Evolutionary conservation across 2,113 vertebrate species (phyloP).

Genomic region (Alectura lathami): DNA sequence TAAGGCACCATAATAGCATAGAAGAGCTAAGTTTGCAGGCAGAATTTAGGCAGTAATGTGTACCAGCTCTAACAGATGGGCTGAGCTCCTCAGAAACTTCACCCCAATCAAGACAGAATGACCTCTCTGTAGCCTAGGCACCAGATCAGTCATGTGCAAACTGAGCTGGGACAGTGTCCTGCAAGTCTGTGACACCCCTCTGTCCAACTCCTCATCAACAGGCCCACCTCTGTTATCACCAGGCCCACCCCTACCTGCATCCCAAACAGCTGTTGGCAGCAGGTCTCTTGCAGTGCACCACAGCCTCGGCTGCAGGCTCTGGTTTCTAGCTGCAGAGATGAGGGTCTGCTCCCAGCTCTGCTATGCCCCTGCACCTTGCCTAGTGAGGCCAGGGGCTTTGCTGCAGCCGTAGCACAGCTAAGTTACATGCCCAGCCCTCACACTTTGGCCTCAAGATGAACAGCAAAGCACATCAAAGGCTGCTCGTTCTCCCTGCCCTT

Average conservation of each 20-base stretch:
- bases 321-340: neutral
- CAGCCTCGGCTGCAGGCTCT: neutral
- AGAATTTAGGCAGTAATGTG: neutral
- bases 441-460: neutral
- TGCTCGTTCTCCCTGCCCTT: neutral
- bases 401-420: rapidly evolving
- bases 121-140: neutral
- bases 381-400: rapidly evolving
- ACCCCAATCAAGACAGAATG: neutral
- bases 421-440: neutral
- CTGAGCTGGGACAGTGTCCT: rapidly evolving
- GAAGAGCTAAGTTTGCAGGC: neutral
- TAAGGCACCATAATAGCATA: neutral
- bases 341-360: neutral
- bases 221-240: neutral
- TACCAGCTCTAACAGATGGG: neutral
- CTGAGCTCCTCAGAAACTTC: neutral
- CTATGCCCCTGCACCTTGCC: neutral
- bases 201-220: neutral
- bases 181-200: neutral
- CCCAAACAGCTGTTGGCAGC: neutral
- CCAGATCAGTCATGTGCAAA: neutral
- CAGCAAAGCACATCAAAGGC: neutral
- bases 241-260: neutral
- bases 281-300: neutral